Conservation (phyloP, 2,888 invertebrate species). For the Aproaerema taeniolella region DNA sequence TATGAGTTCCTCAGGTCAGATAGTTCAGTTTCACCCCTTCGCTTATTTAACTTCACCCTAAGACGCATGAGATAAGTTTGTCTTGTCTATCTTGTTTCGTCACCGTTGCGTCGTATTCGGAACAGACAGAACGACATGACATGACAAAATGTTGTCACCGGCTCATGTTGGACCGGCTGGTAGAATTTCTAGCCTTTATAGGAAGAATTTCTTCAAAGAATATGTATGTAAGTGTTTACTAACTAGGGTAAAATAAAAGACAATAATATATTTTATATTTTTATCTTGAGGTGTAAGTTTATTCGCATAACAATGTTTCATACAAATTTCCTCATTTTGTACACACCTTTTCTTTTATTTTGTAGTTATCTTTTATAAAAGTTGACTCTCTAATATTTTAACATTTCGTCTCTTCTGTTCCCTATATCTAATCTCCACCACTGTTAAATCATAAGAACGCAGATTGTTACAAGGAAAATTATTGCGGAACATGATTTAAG, state of each 20-base stretch:
- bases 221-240: no score
- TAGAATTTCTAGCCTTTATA: no score
- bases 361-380: conserved; percentile 75
- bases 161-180: no score
- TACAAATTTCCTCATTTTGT: conserved; percentile 77
- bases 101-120: no score
- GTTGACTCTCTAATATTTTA: conserved; percentile 76
- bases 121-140: no score
- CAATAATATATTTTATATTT: conserved; percentile 57
- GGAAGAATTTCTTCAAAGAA: no score
- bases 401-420: conserved; percentile 75
- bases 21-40: no score
- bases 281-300: conserved; percentile 78
- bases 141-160: no score
- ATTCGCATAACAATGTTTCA: conserved; percentile 77
- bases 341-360: conserved; percentile 74
- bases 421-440: conserved; percentile 72
- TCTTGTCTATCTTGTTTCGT: no score
- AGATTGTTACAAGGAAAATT: conserved; percentile 59
- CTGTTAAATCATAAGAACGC: conserved; percentile 63
- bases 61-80: no score
- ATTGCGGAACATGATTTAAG: conserved; percentile 56
- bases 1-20: no score
- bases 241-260: conserved; percentile 49
- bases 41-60: no score